Evolutionary conservation across 2,113 vertebrate genomes (phyloP).

Genomic region (Uropsilus gracilis): DNA sequence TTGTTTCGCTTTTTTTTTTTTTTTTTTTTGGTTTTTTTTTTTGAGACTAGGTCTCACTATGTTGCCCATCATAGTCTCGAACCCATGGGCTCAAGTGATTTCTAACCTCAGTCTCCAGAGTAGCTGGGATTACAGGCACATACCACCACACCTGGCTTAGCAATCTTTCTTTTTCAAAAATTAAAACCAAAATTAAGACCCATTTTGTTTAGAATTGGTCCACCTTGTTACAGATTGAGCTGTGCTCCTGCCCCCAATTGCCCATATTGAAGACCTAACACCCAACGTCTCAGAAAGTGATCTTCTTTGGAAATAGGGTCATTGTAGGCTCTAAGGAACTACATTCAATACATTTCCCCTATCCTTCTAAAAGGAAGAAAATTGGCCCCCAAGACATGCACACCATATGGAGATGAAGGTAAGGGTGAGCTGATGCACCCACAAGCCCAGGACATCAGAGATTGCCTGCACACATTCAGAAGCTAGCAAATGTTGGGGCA

Average conservation of each 20-base stretch:
- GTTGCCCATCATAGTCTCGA: no score
- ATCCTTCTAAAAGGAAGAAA: neutral
- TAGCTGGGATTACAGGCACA: no score
- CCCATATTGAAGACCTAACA: neutral
- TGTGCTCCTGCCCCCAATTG: neutral
- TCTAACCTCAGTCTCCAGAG: no score
- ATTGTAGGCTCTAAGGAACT: neutral
- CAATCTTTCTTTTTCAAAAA: slow-evolving; percentile 36
- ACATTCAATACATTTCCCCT: no score
- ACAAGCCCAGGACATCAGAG: neutral
- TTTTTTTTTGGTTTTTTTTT: no score
- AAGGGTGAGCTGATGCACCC: neutral
- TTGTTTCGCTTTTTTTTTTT: no score
- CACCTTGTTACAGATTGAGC: neutral
- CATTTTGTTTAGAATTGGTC: neutral
- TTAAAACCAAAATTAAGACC: neutral
- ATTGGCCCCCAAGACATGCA: neutral
- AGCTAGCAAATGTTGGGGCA: neutral
- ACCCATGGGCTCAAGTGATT: no score
- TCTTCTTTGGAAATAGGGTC: neutral
- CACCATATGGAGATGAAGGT: neutral
- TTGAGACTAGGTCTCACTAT: no score
- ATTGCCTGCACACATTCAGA: neutral
- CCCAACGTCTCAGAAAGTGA: neutral
- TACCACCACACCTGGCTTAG: no score